phyloP scores from a whole-genome alignment of 2,888 invertebrate genomes.

The Caenorhabditis afra region DNA sequence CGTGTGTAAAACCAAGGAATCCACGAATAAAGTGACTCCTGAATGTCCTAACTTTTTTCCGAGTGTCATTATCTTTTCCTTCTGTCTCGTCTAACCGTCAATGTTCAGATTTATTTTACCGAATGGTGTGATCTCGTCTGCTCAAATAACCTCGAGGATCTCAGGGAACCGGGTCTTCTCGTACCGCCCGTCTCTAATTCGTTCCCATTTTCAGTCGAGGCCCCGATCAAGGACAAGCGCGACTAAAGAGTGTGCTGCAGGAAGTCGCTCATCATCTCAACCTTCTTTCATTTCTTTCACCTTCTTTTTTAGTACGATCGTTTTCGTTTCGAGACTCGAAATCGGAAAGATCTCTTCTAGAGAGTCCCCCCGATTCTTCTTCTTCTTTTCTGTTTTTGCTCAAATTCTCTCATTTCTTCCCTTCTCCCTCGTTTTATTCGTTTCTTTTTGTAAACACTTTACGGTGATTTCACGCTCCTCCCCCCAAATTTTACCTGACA shows the following conservation, averaged over 20 bases:
- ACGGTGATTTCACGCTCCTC: not conserved
- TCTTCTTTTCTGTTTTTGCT: constrained; percentile 40
- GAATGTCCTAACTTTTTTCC: constrained; percentile 22
- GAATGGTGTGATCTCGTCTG: constrained; percentile 52
- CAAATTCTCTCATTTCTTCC: constrained; percentile 3
- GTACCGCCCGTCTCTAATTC: not conserved
- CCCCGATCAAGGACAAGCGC: constrained; percentile 50
- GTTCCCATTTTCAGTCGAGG: constrained; percentile 36
- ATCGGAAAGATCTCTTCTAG: constrained; percentile 57
- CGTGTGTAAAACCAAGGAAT: constrained; percentile 39
- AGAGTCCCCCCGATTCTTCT: constrained; percentile 25
- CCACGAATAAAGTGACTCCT: constrained; percentile 47
- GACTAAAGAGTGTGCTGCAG: constrained; percentile 35
- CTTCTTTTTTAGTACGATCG: constrained; percentile 45
- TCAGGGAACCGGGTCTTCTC: constrained; percentile 11
- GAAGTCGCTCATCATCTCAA: constrained; percentile 49
- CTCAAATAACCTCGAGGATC: constrained; percentile 16
- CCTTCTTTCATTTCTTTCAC: constrained; percentile 38
- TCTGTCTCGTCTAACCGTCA: constrained; percentile 14
- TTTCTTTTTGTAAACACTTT: too few relatives aligned
- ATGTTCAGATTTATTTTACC: constrained; percentile 52
- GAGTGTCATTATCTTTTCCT: constrained; percentile 12
- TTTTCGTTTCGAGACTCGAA: constrained; percentile 57
- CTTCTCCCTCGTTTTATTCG: not conserved
- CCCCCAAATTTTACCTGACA: constrained; percentile 4